Conservation (phyloP, 2,888 invertebrate genomes). For the Eristalis tenax region DNA sequence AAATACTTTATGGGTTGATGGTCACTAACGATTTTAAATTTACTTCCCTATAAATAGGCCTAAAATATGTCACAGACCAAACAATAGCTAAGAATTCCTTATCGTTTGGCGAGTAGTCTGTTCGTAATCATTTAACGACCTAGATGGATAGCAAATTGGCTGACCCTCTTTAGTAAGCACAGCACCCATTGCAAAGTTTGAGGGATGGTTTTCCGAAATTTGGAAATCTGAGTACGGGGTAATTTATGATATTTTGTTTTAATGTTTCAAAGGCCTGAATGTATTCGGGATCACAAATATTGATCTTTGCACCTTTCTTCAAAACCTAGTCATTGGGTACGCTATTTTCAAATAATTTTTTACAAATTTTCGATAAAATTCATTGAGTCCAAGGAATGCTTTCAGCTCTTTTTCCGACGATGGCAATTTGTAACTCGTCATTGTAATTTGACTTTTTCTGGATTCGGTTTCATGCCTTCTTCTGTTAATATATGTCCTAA, state of each 20-base stretch:
- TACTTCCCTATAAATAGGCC: slow-evolving; percentile 33
- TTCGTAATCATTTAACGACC: not conserved
- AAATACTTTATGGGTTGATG: no score
- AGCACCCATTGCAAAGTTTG: slow-evolving; percentile 29
- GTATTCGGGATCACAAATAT: not conserved
- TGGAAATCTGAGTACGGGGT: slow-evolving; percentile 28
- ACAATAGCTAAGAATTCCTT: slow-evolving; percentile 54
- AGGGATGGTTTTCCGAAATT: slow-evolving; percentile 40
- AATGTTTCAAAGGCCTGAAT: slow-evolving; percentile 31
- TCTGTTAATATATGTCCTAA: no score
- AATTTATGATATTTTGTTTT: slow-evolving; percentile 15
- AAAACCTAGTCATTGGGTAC: not conserved
- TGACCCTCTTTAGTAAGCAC: slow-evolving; percentile 13
- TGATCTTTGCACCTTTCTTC: not conserved
- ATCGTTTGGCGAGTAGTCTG: slow-evolving; percentile 12
- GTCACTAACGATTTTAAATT: not conserved
- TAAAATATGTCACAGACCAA: slow-evolving; percentile 43
- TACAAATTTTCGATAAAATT: not conserved
- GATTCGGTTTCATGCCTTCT: no score
- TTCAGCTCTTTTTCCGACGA: no score
- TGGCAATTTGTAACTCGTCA: not conserved
- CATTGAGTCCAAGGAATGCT: no score
- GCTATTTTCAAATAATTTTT: not conserved
- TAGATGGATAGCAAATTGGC: not conserved
- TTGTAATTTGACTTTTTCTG: no score